phyloP scores from a whole-genome alignment of 1,140 invertebrate genomes.

The Drosophila tristis region DNA sequence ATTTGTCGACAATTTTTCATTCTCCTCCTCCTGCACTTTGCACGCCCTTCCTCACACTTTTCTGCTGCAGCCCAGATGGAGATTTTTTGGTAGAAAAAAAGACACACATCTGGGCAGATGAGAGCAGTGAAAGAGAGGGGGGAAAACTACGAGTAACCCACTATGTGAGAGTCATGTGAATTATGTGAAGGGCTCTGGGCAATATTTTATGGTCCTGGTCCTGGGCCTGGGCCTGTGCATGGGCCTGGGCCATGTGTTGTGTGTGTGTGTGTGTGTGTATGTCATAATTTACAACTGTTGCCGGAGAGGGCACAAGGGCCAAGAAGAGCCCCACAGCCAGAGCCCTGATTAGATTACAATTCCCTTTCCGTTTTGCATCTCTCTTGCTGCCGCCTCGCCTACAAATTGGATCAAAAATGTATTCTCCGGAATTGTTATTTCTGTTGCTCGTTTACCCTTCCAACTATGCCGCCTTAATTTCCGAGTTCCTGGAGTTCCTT shows the following conservation, averaged over 20 bases:
- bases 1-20: conserved; percentile 44
- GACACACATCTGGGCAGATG: neutral
- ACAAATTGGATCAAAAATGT: conserved; percentile 27
- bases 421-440: conserved; percentile 4
- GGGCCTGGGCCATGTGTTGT: neutral
- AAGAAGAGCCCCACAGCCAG: conserved; percentile 7
- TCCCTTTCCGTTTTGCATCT: conserved; percentile 14
- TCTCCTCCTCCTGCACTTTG: neutral
- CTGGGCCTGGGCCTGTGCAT: neutral
- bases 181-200: conserved; percentile 45
- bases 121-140: neutral
- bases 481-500: conserved; percentile 12
- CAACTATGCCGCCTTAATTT: conserved; percentile 12
- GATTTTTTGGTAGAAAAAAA: neutral
- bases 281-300: conserved; percentile 61
- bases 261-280: neutral
- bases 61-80: neutral
- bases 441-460: neutral
- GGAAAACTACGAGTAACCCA: conserved; percentile 37
- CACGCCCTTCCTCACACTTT: neutral
- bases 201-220: conserved; percentile 52
- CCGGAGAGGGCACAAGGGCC: conserved; percentile 16
- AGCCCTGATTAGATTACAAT: conserved; percentile 46
- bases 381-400: neutral
- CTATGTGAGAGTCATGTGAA: conserved; percentile 44